Percentiles rank a stretch among this genome's conserved stretches.
Conservation (phyloP, 2,797 vertebrate genomes). For the Clamator glandarius region DNA sequence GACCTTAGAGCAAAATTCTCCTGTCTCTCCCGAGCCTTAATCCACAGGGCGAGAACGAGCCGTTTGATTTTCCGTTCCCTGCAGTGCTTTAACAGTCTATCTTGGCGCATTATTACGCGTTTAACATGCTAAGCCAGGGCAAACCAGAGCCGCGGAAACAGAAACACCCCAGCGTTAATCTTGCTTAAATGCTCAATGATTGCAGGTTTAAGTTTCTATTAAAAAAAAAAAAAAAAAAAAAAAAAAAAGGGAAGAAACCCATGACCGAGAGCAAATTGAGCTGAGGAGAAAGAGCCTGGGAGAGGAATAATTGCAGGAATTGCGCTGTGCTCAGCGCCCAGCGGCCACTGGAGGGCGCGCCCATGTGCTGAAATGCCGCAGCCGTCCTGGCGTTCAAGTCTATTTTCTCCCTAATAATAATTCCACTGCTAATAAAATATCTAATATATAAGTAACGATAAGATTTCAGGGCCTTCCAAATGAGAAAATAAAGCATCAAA, state of each 20-base stretch:
- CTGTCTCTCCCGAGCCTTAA: not conserved
- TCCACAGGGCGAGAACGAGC: not conserved
- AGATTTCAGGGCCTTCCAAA: slow-evolving; percentile 67
- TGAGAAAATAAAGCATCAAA: slow-evolving; percentile 70
- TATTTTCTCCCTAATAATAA: slow-evolving; percentile 37
- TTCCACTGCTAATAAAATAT: slow-evolving; percentile 69
- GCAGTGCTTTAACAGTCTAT: not conserved
- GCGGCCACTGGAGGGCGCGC: slow-evolving; percentile 91
- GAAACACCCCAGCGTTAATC: not conserved
- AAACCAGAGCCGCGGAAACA: not conserved
- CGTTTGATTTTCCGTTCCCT: slow-evolving; percentile 21
- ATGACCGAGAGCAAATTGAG: not conserved
- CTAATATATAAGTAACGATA: slow-evolving; percentile 73
- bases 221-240: not conserved
- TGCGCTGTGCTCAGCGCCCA: not conserved
- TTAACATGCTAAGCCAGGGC: not conserved
- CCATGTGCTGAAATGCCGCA: slow-evolving; percentile 67
- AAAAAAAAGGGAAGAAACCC: not conserved
- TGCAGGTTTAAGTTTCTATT: not conserved
- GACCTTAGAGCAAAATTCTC: slow-evolving; percentile 27
- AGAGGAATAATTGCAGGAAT: too few species aligned
- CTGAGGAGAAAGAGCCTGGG: not conserved
- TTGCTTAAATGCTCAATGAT: not conserved
- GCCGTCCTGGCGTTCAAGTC: not conserved
- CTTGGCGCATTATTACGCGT: not conserved